phyloP scores from a whole-genome alignment of 1,140 invertebrate genomes.

The Yoshiicerus persimilis region DNA sequence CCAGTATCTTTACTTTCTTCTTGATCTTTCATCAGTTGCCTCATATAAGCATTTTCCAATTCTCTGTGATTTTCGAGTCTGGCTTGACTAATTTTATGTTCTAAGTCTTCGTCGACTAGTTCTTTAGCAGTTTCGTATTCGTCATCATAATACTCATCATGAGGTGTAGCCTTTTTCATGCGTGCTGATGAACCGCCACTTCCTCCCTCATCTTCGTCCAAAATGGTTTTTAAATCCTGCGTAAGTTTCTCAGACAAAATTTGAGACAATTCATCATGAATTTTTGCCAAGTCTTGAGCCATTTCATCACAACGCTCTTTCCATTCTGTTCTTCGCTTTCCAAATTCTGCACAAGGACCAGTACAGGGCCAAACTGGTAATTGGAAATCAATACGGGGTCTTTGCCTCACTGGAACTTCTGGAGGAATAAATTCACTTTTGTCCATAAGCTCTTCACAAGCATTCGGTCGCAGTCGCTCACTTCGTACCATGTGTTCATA shows the following conservation, averaged over 20 bases:
- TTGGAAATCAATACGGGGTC: background rate
- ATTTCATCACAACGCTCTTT: background rate
- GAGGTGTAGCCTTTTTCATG: background rate
- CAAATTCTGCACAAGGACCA: conserved; percentile 28
- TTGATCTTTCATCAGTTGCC: too few species aligned
- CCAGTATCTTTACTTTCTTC: too few species aligned
- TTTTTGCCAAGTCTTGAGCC: background rate
- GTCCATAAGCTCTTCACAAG: background rate
- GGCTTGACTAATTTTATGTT: background rate
- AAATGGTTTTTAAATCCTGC: background rate
- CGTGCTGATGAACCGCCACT: background rate
- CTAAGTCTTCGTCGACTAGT: background rate
- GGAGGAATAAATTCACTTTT: background rate
- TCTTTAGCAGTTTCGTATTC: background rate
- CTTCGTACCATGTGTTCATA: background rate
- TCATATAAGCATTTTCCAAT: background rate
- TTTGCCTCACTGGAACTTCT: background rate
- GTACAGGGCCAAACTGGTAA: background rate
- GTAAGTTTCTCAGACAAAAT: background rate
- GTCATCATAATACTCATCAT: background rate
- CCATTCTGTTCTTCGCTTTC: background rate
- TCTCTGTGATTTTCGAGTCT: background rate
- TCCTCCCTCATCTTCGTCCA: background rate
- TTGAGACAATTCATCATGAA: background rate
- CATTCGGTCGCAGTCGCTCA: background rate